These are phyloP conservation scores for Heliconius hortense DNA, from an alignment of 2,888 invertebrate species.

Conservation along the genomic window DNA sequence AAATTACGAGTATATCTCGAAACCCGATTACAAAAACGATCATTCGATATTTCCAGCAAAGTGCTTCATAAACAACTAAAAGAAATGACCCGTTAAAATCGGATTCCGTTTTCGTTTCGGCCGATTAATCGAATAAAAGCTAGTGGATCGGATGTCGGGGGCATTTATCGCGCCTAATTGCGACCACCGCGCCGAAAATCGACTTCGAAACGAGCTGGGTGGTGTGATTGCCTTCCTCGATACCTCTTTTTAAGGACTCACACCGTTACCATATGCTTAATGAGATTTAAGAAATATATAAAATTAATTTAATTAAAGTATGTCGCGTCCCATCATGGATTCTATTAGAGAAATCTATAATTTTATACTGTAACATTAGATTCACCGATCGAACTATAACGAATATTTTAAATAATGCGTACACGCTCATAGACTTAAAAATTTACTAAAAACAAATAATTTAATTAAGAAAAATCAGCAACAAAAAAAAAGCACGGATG, in stretches of 20 bases:
- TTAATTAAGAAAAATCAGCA: too few species aligned
- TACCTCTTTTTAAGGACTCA: constrained; percentile 31
- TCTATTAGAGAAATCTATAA: neutral
- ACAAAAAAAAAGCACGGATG: too few species aligned
- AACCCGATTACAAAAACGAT: constrained; percentile 31
- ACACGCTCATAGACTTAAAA: too few species aligned
- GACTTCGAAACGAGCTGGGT: constrained; percentile 65
- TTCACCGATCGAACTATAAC: neutral
- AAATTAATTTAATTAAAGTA: neutral
- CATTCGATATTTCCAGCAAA: constrained; percentile 59
- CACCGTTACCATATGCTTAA: constrained; percentile 10
- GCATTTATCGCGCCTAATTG: constrained; percentile 78
- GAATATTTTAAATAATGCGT: too few species aligned
- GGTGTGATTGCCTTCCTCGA: constrained; percentile 53
- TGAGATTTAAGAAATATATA: constrained; percentile 1
- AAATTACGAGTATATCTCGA: constrained; percentile 26
- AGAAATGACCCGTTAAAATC: constrained; percentile 69
- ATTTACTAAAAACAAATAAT: too few species aligned
- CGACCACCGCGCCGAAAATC: constrained; percentile 70
- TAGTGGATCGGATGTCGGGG: constrained; percentile 68
- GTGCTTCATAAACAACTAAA: constrained; percentile 69
- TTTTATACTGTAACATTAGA: neutral
- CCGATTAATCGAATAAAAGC: constrained; percentile 73
- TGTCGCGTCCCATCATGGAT: neutral
- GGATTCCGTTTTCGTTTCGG: constrained; percentile 66